Evolutionary conservation across 2,797 vertebrate species (phyloP).

Genomic region (Oreochromis mossambicus): DNA sequence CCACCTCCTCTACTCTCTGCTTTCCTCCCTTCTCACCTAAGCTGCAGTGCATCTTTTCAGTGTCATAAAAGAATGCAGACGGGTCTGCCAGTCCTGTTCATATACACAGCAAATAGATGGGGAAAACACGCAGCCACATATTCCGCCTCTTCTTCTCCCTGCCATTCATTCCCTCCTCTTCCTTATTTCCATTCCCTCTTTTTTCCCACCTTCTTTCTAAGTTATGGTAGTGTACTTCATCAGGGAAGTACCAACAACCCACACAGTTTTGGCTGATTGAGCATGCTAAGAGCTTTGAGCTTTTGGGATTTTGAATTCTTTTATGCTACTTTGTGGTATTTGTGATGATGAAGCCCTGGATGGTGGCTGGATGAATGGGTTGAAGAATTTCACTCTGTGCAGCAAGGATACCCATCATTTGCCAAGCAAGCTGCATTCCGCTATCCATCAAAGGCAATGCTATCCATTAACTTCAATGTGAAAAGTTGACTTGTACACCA

Average conservation of each 20-base stretch:
- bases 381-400: constrained; percentile 17
- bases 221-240: neutral
- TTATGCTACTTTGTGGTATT: constrained; percentile 23
- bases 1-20: neutral
- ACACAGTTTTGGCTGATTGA: constrained; percentile 20
- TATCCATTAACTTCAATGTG: constrained; percentile 8
- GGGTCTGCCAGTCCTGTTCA: constrained; percentile 4
- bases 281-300: constrained; percentile 22
- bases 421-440: constrained; percentile 24
- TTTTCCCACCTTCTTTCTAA: neutral
- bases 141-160: neutral
- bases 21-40: constrained; percentile 19
- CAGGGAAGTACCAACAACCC: constrained; percentile 11
- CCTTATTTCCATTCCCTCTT: neutral
- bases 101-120: neutral
- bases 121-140: neutral
- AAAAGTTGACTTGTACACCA: constrained; percentile 26
- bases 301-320: constrained; percentile 33
- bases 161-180: neutral
- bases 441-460: constrained; percentile 20
- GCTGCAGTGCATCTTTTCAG: constrained; percentile 30
- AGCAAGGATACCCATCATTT: constrained; percentile 34
- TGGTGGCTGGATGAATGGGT: constrained; percentile 22
- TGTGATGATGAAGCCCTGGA: constrained; percentile 15
- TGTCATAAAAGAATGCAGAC: constrained; percentile 28